phyloP scores from a whole-genome alignment of 2,797 vertebrate species.

The Tinamus major region DNA sequence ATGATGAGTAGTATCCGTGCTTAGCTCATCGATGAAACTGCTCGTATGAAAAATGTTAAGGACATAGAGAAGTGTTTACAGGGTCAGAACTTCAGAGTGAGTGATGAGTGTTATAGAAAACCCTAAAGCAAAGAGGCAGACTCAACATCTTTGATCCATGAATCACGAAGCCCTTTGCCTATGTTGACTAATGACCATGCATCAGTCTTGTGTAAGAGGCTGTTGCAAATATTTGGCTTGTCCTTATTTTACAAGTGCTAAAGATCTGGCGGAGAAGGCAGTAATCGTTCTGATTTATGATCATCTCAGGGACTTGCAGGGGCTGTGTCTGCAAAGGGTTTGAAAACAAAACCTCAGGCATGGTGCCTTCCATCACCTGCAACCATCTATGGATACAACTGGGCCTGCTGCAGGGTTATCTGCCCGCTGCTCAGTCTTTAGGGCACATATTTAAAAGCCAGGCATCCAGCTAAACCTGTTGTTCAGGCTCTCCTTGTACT shows the following conservation, averaged over 20 bases:
- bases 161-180: not conserved
- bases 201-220: not conserved
- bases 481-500: not conserved
- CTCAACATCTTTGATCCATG: not conserved
- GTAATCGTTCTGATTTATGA: constrained; percentile 7
- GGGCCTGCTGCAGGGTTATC: not conserved
- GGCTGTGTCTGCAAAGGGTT: not conserved
- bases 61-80: not conserved
- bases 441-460: not conserved
- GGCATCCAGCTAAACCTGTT: not conserved
- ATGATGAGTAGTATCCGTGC: not conserved
- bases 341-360: not conserved
- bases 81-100: not conserved
- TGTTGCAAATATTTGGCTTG: constrained; percentile 8
- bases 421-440: not conserved
- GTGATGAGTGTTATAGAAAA: not conserved
- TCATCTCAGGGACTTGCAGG: fast-evolving
- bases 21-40: not conserved
- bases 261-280: not conserved
- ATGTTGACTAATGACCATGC: not conserved
- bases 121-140: not conserved
- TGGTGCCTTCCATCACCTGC: not conserved
- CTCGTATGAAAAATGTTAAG: not conserved
- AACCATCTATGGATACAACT: not conserved
- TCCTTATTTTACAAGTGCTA: not conserved